Base-by-base conservation (phyloP, 2,888 invertebrate genomes). In the Hyles lineata region DNA sequence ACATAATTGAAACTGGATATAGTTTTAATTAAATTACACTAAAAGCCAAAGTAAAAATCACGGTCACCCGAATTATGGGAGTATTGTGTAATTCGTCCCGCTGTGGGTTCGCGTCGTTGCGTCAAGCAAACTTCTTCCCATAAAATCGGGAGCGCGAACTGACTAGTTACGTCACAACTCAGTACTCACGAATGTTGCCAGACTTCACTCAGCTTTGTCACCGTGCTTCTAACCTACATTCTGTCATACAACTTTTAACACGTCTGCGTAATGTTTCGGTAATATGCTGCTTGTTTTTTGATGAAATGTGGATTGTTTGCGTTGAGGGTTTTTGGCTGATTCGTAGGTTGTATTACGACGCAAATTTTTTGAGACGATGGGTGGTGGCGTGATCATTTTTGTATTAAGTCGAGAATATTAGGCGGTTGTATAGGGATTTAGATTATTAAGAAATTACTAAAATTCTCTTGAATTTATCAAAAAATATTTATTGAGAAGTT, bases 11-110 rank as follows among this genome's bases (percentile, higher is more conserved):
- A 55, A 7, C n/a, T 6, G 55, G n/a, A n/a, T n/a, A 55, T 19
- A 7, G 8, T 55, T n/a, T 19, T 17, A n/a, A 7, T 55, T 19
- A 55, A n/a, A n/a, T 55, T 55, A 55, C n/a, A n/a, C 55, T 19
- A 55, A 55, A 29, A 25, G 15, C 15, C 17, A 3, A 17, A 60
- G 60, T 23, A 60, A 60, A 55, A 55, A 55, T 25, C 60, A 15
- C 25, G 25, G 23, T 25, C 60, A 60, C 60, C 60, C 23, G 25
- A 17, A 23, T 11, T 23, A 17, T 60, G 60, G 15, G 23, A 19
- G 43, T 15, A n/a, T n/a, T 63, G 21, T 63, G 32, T 63, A 35
- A 63, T 63, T 35, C 35, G n/a, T 25, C 60, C 15, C 60, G 60
- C 1, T 17, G 63, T 21, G 25, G 52, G 55, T 55, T n/a, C n/a